Evolutionary conservation across 1,140 invertebrate species (phyloP), one percentile per base, ranked within the genome.

Genomic region (Proales similis): DNA sequence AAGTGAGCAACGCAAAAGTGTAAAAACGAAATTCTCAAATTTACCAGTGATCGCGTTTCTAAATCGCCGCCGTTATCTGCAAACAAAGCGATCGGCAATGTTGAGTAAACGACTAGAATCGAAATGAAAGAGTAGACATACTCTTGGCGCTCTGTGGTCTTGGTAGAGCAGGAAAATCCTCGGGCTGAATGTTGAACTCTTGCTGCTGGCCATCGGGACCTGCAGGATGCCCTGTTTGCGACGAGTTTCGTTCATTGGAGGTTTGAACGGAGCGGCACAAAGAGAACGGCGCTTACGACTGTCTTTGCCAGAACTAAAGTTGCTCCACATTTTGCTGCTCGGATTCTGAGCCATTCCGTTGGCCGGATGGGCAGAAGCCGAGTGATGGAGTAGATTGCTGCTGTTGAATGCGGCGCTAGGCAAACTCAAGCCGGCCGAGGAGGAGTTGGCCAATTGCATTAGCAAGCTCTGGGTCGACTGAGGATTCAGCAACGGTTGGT

Each of bases 151-250:
- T 77, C 67, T 77, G 74, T 26, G 81, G 79, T 24, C 83, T 83
- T 46, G 83, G 94, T 75, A 98, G 80, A 71, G 94, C 93, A 66
- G 93, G 93, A 79, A 98, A 98, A 77, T 98, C 94, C 80, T 98
- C 93, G 66, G 85, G 88, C 67, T 90, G 92, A 83, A 97, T 95
- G 66, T 87, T 89, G 78, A 96, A 97, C 77, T 95, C 92, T 42
- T 72, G 72, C 42, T 72, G 68, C 26, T 68, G 69, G 14, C 74
- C 72, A 45, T 48, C 61, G 2, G 24, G 20, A 22, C 12, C 24
- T 33, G 45, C 19, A 14, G 47, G 42, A 9, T 63, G 46, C 29
- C 20, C 43, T 36, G 48, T 63, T 63, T 39, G 4, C 30, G 33
- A 24, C n/a, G n/a, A n/a, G n/a, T n/a, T n/a, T n/a, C 12, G 9